Conservation (phyloP, 2,888 invertebrate genomes). For the Cactoblastis cactorum region DNA sequence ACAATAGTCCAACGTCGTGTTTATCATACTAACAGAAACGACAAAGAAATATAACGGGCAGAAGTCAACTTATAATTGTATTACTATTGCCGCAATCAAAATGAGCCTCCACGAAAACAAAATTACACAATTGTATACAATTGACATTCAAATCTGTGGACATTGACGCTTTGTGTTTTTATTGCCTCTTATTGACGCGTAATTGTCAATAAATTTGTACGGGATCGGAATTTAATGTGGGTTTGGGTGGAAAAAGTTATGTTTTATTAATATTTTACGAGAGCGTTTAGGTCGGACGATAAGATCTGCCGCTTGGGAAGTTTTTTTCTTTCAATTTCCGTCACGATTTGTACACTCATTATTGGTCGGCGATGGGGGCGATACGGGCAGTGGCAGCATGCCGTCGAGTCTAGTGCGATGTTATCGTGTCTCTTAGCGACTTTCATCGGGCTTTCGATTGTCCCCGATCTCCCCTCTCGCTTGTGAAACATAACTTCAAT, state of each 20-base stretch:
- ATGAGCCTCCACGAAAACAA: slow-evolving; percentile 74
- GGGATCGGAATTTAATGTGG: slow-evolving; percentile 78
- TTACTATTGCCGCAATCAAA: slow-evolving; percentile 70
- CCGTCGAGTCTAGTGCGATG: slow-evolving; percentile 59
- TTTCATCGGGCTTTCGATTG: slow-evolving; percentile 71
- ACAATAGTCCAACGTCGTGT: slow-evolving; percentile 63
- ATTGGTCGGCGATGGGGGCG: slow-evolving; percentile 75
- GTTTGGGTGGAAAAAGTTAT: slow-evolving; percentile 79
- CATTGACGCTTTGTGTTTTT: slow-evolving; percentile 75
- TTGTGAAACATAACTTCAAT: slow-evolving; percentile 67
- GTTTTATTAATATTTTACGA: slow-evolving; percentile 80
- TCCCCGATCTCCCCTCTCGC: slow-evolving; percentile 46
- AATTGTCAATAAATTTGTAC: slow-evolving; percentile 79
- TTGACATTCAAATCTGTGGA: slow-evolving; percentile 79
- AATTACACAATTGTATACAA: slow-evolving; percentile 77
- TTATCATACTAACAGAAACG: slow-evolving; percentile 66
- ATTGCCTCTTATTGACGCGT: slow-evolving; percentile 77
- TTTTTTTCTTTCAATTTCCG: slow-evolving; percentile 79
- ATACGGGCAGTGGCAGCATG: slow-evolving; percentile 75
- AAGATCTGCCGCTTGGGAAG: slow-evolving; percentile 75
- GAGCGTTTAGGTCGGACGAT: slow-evolving; percentile 74
- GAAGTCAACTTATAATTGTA: slow-evolving; percentile 72
- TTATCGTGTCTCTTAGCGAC: slow-evolving; percentile 72
- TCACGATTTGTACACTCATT: slow-evolving; percentile 78
- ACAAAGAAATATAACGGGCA: slow-evolving; percentile 63